Conservation (phyloP, 2,888 invertebrate genomes). For the Tipula confusa region DNA sequence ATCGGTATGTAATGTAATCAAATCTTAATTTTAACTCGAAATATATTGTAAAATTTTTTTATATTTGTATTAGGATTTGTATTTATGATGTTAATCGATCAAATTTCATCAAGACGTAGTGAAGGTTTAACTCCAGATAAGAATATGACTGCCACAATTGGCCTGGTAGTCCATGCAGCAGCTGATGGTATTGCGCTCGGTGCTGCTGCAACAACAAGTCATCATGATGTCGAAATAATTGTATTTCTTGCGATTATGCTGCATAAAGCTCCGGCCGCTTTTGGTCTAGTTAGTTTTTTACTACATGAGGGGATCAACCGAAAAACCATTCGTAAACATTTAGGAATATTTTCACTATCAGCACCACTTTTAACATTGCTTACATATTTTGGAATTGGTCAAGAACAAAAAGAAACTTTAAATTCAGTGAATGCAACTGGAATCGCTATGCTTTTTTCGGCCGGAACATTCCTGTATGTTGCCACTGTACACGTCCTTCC, state of each 20-base stretch:
- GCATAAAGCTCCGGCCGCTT: constrained; percentile 98
- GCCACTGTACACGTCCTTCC: constrained; percentile 98
- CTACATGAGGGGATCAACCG: constrained; percentile 92
- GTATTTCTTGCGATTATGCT: constrained; percentile 99
- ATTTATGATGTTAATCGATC: constrained; percentile 96
- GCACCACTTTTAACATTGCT: constrained; percentile 86
- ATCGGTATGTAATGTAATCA: constrained; percentile 44
- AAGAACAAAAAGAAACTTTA: constrained; percentile 87
- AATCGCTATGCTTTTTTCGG: constrained; percentile 97
- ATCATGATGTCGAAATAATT: constrained; percentile 94
- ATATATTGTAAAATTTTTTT: background rate
- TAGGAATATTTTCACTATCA: constrained; percentile 86
- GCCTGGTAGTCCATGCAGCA: constrained; percentile 95
- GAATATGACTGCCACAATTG: constrained; percentile 91
- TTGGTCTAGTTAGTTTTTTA: constrained; percentile 96
- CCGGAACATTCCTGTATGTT: constrained; percentile 97
- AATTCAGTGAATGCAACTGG: constrained; percentile 90
- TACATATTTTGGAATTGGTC: constrained; percentile 90
- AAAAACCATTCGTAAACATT: constrained; percentile 76
- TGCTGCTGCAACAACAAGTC: constrained; percentile 95
- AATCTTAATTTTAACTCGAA: too few species aligned
- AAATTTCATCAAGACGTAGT: constrained; percentile 58
- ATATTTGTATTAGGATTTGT: constrained; percentile 89
- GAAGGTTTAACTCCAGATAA: constrained; percentile 62
- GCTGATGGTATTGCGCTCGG: constrained; percentile 97